Evolutionary conservation across 1,140 invertebrate genomes (phyloP).

Genomic region (Prorops nasuta): DNA sequence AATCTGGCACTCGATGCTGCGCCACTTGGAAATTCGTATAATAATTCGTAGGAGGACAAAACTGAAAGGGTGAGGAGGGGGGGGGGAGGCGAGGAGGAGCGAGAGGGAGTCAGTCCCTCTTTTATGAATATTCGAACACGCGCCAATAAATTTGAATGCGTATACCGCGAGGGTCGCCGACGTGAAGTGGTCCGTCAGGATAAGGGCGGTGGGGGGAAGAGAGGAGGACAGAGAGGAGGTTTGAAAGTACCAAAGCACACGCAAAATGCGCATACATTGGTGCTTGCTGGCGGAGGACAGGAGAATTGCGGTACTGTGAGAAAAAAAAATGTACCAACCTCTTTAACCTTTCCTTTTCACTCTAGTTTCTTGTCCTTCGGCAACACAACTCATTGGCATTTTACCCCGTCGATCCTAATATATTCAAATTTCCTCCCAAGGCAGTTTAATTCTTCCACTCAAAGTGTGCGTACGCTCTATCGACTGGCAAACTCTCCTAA

Average conservation of each 20-base stretch:
- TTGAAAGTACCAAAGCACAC: conserved; percentile 19
- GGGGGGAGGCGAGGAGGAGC: neutral
- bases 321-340: neutral
- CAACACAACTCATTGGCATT: conserved; percentile 34
- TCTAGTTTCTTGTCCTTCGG: conserved; percentile 29
- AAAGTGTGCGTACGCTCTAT: no score
- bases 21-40: conserved; percentile 31
- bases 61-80: conserved; percentile 19
- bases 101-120: conserved; percentile 19
- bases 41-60: conserved; percentile 25
- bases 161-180: conserved; percentile 34
- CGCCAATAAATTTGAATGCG: conserved; percentile 56
- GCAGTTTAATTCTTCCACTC: no score
- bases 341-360: conserved; percentile 15
- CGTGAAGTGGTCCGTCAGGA: conserved; percentile 55
- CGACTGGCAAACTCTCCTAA: conserved; percentile 15
- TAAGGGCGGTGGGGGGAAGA: no score
- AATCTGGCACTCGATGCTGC: no score
- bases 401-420: conserved; percentile 17
- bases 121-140: conserved; percentile 56
- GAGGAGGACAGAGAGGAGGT: no score
- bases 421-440: conserved; percentile 39
- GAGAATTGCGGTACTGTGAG: neutral
- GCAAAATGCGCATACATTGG: conserved; percentile 17
- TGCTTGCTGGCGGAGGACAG: no score